Evolutionary conservation across 2,113 vertebrate genomes (phyloP).

Genomic region (Silurus asotus): DNA sequence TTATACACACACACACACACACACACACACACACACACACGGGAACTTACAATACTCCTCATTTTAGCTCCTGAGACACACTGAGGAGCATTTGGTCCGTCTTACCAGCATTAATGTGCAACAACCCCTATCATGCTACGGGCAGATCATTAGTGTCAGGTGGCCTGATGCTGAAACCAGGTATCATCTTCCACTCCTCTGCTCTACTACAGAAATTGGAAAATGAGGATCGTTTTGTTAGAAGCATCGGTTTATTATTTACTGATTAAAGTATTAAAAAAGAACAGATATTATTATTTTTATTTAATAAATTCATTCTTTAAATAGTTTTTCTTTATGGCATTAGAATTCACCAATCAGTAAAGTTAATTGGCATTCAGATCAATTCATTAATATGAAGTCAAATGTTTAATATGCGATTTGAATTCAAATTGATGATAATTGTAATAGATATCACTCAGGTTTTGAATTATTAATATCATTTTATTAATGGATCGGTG

Average conservation of each 20-base stretch:
- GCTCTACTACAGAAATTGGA: neutral
- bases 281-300: neutral
- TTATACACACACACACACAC: too few relatives aligned
- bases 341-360: neutral
- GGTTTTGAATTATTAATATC: too few relatives aligned
- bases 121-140: constrained; percentile 42
- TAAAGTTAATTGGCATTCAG: neutral
- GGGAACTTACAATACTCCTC: neutral
- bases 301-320: neutral
- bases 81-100: neutral
- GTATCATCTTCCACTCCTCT: neutral
- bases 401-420: neutral
- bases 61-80: neutral
- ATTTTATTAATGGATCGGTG: too few relatives aligned
- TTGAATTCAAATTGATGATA: neutral
- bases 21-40: neutral
- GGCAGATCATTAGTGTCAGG: constrained; percentile 41
- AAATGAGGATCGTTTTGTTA: neutral
- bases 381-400: neutral
- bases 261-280: neutral
- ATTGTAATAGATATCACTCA: too few relatives aligned
- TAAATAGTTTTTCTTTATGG: neutral
- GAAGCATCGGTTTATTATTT: neutral
- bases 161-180: constrained; percentile 42
- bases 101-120: constrained; percentile 63